A percentile compares a stretch with the other conserved stretches of the same genome.
phyloP scores from a whole-genome alignment of 2,888 invertebrate species.

The Orthosia cruda region DNA sequence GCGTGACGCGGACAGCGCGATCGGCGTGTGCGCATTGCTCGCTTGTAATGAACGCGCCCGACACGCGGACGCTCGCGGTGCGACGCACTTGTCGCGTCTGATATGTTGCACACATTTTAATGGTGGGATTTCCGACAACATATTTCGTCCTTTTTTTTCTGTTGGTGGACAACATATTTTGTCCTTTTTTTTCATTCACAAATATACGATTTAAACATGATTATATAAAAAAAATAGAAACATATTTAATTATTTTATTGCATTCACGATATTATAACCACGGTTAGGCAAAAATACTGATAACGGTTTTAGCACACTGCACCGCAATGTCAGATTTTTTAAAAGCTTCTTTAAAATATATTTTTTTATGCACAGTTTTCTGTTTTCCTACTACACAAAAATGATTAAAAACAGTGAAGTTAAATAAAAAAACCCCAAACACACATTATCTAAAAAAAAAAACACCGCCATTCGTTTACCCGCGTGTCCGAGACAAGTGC shows the following conservation, averaged over 20 bases:
- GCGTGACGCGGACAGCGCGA: slow-evolving; percentile 71
- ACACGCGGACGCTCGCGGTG: slow-evolving; percentile 27
- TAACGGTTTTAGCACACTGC: not conserved
- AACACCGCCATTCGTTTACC: not conserved
- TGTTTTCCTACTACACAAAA: not conserved
- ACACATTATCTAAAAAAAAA: not conserved
- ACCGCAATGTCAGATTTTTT: not conserved
- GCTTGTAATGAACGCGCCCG: slow-evolving; percentile 56
- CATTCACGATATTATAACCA: not conserved
- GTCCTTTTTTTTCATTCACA: not conserved
- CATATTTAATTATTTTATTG: not conserved
- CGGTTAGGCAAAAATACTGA: not conserved
- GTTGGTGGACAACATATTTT: not conserved
- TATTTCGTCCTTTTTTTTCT: not conserved
- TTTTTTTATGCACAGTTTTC: not conserved
- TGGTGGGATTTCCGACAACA: not conserved
- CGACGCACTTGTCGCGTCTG: slow-evolving; percentile 48
- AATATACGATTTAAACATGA: too few species aligned
- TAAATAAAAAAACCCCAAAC: not conserved
- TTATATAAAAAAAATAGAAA: too few species aligned
- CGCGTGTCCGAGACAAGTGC: slow-evolving; percentile 64
- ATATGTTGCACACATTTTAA: slow-evolving; percentile 34
- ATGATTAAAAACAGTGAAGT: not conserved
- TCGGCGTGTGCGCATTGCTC: slow-evolving; percentile 70
- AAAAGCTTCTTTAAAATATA: not conserved